These are phyloP conservation scores for Eumaeus atala DNA, from an alignment of 1,140 invertebrate genomes.

Conservation along the genomic window DNA sequence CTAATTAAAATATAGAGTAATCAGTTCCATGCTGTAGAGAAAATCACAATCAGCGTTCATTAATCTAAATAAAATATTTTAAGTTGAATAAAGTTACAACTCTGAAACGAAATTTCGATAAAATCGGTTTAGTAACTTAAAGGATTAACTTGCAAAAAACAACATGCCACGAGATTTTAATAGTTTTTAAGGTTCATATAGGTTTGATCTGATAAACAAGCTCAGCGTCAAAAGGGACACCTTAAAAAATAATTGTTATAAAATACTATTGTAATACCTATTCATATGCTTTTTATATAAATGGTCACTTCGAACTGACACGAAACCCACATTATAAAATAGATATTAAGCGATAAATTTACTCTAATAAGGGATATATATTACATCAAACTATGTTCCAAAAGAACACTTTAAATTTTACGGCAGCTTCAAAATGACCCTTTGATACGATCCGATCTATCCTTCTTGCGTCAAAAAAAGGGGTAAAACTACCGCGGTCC, in stretches of 20 bases:
- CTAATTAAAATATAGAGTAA: too few species aligned
- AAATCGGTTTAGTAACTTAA: too few species aligned
- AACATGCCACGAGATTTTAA: too few species aligned
- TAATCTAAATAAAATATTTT: too few species aligned
- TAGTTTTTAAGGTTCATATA: too few species aligned
- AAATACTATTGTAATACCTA: conserved; percentile 1
- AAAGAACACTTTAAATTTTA: conserved; percentile 59
- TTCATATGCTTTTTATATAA: conserved; percentile 32
- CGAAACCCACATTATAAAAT: conserved; percentile 64
- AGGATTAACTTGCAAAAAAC: too few species aligned
- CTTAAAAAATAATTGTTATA: conserved; percentile 6
- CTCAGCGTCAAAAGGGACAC: background rate
- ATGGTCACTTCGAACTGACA: conserved; percentile 37
- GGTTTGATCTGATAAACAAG: background rate
- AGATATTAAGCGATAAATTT: conserved; percentile 54
- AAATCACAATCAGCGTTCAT: too few species aligned
- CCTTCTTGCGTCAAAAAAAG: conserved; percentile 59
- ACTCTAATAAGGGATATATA: conserved; percentile 64
- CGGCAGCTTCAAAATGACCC: conserved; percentile 47
- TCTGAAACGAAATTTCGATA: too few species aligned
- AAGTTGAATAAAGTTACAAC: too few species aligned
- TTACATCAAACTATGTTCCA: conserved; percentile 43
- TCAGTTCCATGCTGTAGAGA: too few species aligned
- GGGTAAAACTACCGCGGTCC: conserved; percentile 49
- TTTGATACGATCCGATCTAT: conserved; percentile 58